A percentile compares a stretch with the other conserved stretches of the same genome.
These are phyloP conservation scores for Pica pica DNA, from an alignment of 2,113 vertebrate species.

Conservation along the genomic window DNA sequence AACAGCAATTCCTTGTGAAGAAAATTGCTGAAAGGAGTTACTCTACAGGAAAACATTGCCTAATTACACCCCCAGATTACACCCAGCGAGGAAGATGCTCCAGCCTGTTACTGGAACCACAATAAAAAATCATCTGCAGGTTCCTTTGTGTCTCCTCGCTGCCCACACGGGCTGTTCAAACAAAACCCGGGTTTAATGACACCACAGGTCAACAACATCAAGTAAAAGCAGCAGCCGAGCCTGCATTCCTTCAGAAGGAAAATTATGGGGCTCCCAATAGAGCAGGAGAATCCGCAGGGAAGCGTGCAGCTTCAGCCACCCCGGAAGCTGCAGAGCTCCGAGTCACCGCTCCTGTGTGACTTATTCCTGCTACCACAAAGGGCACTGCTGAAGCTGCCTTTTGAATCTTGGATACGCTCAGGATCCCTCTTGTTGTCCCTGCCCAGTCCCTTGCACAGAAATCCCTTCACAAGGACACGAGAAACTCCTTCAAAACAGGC, in stretches of 20 bases:
- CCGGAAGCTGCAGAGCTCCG: neutral
- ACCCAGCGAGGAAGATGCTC: neutral
- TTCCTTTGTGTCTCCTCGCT: neutral
- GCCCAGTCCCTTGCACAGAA: neutral
- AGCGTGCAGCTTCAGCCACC: neutral
- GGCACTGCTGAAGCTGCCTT: neutral
- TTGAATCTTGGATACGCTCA: neutral
- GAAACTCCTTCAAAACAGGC: neutral
- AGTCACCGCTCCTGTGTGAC: neutral
- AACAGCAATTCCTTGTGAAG: neutral
- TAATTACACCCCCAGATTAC: neutral
- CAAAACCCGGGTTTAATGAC: neutral
- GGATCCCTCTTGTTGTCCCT: neutral
- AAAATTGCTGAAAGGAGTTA: neutral
- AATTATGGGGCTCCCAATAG: neutral
- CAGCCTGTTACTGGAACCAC: constrained; percentile 33
- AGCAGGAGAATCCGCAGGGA: neutral
- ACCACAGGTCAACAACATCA: neutral
- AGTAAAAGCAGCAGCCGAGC: neutral
- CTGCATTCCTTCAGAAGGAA: constrained; percentile 10
- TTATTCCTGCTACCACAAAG: neutral
- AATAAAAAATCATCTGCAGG: neutral
- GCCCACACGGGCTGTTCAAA: neutral
- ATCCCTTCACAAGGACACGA: neutral
- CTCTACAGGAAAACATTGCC: neutral